Evolutionary conservation across 2,797 vertebrate genomes (phyloP).

Genomic region (Coendou prehensilis): DNA sequence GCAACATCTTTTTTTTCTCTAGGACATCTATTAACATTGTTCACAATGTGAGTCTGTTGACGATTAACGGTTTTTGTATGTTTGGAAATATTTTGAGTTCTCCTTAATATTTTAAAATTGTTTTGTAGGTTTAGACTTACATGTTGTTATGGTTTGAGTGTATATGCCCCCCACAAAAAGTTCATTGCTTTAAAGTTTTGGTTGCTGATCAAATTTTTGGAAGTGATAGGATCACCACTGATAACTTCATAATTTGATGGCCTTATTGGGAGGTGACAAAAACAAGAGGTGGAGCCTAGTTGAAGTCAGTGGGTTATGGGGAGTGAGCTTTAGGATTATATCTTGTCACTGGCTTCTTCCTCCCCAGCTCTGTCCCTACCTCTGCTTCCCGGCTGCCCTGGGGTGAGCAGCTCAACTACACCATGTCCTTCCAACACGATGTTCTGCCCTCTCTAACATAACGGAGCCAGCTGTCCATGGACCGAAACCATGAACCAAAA

Average conservation of each 20-base stretch:
- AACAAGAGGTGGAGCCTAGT: not conserved
- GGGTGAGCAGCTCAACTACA: not conserved
- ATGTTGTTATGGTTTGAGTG: not conserved
- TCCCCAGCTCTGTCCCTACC: not conserved
- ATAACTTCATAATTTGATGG: not conserved
- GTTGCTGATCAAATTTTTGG: not conserved
- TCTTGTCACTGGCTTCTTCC: not conserved
- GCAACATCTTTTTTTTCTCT: not conserved
- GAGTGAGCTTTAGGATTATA: not conserved
- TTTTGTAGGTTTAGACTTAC: not conserved
- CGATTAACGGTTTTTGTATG: not conserved
- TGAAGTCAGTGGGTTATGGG: not conserved
- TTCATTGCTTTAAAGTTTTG: not conserved
- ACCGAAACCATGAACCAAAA: not conserved
- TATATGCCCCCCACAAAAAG: not conserved
- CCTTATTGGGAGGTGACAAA: not conserved
- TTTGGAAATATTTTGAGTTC: not conserved
- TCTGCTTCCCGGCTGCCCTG: not conserved
- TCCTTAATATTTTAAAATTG: not conserved
- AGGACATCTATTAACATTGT: not conserved
- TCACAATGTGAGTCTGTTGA: not conserved
- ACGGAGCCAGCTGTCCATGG: not conserved
- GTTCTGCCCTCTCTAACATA: not conserved
- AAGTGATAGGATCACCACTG: not conserved
- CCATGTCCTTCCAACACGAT: not conserved